Conservation (phyloP, 2,113 vertebrate genomes). For the Paradoxurus hermaphroditus region DNA sequence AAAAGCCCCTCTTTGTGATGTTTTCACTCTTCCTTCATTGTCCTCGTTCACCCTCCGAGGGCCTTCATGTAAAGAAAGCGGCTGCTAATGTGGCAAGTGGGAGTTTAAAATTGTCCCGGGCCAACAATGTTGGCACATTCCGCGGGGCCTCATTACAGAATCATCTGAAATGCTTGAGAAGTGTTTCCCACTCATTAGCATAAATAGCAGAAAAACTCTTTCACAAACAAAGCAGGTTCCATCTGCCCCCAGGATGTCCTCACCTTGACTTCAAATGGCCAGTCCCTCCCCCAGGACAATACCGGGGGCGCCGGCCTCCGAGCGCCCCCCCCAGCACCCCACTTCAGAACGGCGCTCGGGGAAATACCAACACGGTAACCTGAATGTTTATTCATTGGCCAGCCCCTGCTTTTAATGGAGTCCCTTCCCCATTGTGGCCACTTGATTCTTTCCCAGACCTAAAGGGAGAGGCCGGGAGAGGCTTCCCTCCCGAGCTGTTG, state of each 20-base stretch:
- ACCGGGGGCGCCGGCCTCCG: constrained; percentile 87
- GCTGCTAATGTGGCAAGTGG: constrained; percentile 97
- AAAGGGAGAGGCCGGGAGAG: constrained; percentile 69
- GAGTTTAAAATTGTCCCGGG: constrained; percentile 94
- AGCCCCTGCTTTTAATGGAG: constrained; percentile 86
- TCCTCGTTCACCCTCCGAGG: constrained; percentile 87
- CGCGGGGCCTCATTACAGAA: constrained; percentile 93
- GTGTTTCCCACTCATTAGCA: constrained; percentile 93
- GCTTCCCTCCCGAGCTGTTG: constrained; percentile 82
- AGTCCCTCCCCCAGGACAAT: constrained; percentile 89
- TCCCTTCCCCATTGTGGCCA: constrained; percentile 86
- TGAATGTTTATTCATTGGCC: constrained; percentile 88
- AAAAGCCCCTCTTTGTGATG: constrained; percentile 94
- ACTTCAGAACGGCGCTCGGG: constrained; percentile 87
- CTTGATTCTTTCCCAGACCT: constrained; percentile 73
- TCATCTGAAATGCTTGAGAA: constrained; percentile 90
- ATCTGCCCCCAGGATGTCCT: constrained; percentile 93
- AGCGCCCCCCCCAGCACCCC: constrained; percentile 87
- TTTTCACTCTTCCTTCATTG: constrained; percentile 92
- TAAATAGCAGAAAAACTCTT: constrained; percentile 95
- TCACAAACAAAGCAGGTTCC: constrained; percentile 96
- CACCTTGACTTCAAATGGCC: constrained; percentile 93
- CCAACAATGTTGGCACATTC: constrained; percentile 96
- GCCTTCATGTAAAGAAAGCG: constrained; percentile 93
- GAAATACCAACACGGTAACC: constrained; percentile 87